Percentiles rank a stretch among this genome's conserved stretches.
Evolutionary conservation across 2,888 invertebrate genomes (phyloP).

Genomic region (Drosophila atripex): DNA sequence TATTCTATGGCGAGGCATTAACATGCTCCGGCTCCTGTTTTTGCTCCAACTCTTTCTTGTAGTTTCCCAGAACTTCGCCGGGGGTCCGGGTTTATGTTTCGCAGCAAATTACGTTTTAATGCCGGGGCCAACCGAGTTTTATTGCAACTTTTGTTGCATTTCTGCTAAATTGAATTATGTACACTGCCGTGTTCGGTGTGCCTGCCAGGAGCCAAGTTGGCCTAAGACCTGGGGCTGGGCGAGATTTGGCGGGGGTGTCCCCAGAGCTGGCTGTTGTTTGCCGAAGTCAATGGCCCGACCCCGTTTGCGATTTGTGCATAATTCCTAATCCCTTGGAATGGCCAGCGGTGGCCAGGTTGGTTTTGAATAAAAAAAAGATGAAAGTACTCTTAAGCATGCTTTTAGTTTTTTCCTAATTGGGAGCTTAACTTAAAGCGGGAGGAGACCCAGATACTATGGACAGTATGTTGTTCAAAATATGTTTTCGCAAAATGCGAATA

Average conservation of each 20-base stretch:
- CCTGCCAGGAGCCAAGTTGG: neutral
- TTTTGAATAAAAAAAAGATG: neutral
- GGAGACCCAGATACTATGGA: neutral
- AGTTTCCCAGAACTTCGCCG: conserved; percentile 36
- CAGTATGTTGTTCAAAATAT: too few species aligned
- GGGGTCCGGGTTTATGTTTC: conserved; percentile 35
- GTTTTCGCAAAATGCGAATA: too few species aligned
- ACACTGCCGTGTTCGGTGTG: conserved; percentile 36
- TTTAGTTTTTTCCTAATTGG: neutral
- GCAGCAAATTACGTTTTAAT: conserved; percentile 71
- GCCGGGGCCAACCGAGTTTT: conserved; percentile 57
- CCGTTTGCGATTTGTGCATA: conserved; percentile 49
- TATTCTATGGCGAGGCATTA: conserved; percentile 43
- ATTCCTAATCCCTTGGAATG: conserved; percentile 42
- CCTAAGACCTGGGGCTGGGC: neutral
- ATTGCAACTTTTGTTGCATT: conserved; percentile 72
- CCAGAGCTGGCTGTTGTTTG: conserved; percentile 13
- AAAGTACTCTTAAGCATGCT: neutral
- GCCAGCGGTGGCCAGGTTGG: conserved; percentile 6
- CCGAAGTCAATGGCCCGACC: conserved; percentile 42
- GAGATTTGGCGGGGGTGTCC: neutral
- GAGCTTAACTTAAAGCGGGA: neutral
- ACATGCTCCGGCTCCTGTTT: conserved; percentile 31
- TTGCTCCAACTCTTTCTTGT: neutral
- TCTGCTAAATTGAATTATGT: conserved; percentile 68